phyloP scores from a whole-genome alignment of 1,140 invertebrate species.

The Ips typographus region DNA sequence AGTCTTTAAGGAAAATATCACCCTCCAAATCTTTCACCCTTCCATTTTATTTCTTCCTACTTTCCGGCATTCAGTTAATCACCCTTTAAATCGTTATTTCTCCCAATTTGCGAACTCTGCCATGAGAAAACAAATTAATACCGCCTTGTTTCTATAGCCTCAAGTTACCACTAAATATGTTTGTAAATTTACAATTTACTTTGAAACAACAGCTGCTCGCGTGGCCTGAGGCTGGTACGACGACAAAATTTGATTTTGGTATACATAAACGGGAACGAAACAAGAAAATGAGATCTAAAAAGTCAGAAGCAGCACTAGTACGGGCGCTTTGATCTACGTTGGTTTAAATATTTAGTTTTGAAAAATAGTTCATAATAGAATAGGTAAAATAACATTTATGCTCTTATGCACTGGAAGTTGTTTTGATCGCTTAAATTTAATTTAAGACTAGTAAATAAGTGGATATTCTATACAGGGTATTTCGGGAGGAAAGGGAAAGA shows the following conservation, averaged over 20 bases:
- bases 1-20: constrained; percentile 5
- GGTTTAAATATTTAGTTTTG: too few species aligned
- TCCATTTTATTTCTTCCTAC: constrained; percentile 21
- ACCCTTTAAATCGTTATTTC: constrained; percentile 32
- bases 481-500: too few species aligned
- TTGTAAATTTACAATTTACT: constrained; percentile 33
- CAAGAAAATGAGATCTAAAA: constrained; percentile 6
- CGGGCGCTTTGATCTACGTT: too few species aligned
- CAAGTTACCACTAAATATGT: constrained; percentile 27
- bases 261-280: constrained; percentile 2
- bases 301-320: too few species aligned
- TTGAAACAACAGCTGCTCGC: constrained; percentile 25
- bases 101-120: constrained; percentile 27
- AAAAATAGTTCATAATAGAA: too few species aligned
- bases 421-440: too few species aligned
- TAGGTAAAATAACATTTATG: too few species aligned
- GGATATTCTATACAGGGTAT: too few species aligned
- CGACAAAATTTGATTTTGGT: constrained; percentile 25
- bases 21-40: background rate
- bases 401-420: too few species aligned
- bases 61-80: constrained; percentile 27
- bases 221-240: constrained; percentile 5
- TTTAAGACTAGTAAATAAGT: too few species aligned
- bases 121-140: constrained; percentile 36
- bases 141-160: constrained; percentile 31